These are phyloP conservation scores for Hormiphora californensis DNA, from an alignment of 37 sponge, comb jelly and placozoan species.

Conservation along the genomic window DNA sequence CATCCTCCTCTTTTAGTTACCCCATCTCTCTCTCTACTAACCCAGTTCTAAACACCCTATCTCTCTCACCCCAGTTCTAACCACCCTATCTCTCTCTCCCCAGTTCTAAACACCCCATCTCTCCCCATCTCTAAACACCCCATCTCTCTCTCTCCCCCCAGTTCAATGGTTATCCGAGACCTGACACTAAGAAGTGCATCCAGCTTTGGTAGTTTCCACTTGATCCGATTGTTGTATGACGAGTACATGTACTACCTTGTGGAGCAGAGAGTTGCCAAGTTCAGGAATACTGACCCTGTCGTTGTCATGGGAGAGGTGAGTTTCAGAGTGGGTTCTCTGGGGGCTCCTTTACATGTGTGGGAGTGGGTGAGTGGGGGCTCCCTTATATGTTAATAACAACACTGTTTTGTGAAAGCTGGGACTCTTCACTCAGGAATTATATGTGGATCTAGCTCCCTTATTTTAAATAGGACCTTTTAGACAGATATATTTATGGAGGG, in stretches of 20 bases:
- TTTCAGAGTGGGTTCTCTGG: neutral
- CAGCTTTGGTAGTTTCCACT: conserved; percentile 97
- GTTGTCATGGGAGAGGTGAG: conserved; percentile 92
- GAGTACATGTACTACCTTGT: conserved; percentile 98
- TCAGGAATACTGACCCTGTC: conserved; percentile 72
- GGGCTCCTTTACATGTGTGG: too few relatives aligned
- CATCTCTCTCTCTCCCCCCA: conserved; percentile 20
- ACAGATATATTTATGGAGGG: too few relatives aligned
- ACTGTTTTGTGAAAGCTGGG: too few relatives aligned
- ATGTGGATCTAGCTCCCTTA: too few relatives aligned
- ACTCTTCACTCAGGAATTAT: too few relatives aligned
- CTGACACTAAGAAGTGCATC: conserved; percentile 95
- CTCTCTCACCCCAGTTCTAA: neutral
- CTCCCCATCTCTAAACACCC: too few relatives aligned
- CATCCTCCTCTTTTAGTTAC: too few relatives aligned
- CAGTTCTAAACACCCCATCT: too few relatives aligned
- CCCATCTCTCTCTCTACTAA: too few relatives aligned
- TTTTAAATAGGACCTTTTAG: too few relatives aligned
- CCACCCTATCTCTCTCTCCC: neutral
- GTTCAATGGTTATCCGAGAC: conserved; percentile 98
- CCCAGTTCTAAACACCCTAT: neutral
- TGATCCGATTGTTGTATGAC: conserved; percentile 93
- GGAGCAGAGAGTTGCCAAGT: conserved; percentile 88
- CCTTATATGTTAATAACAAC: too few relatives aligned
- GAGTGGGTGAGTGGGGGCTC: too few relatives aligned